Percentiles rank a stretch among this genome's conserved stretches.
phyloP scores from a whole-genome alignment of 2,797 vertebrate species.

The Urophycis tenuis region DNA sequence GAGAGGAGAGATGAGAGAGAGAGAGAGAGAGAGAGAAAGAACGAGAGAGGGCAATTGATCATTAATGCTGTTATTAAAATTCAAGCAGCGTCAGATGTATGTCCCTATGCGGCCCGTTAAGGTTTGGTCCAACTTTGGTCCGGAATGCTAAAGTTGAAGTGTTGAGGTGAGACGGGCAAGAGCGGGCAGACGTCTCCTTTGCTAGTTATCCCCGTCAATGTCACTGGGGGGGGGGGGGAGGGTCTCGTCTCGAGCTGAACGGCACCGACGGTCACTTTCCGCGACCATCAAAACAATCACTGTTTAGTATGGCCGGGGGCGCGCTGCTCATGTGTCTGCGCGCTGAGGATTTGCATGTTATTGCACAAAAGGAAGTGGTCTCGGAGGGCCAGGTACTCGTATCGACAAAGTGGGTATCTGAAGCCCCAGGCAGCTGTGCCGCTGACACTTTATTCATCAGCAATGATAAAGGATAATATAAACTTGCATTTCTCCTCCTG shows the following conservation, averaged over 20 bases:
- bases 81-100: constrained; percentile 35
- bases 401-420: background rate
- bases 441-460: too few species aligned
- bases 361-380: background rate
- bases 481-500: too few species aligned
- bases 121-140: constrained; percentile 37
- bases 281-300: background rate
- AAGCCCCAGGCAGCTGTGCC: too few species aligned
- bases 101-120: constrained; percentile 30
- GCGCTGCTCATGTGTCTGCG: too few species aligned
- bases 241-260: background rate
- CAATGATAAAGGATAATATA: too few species aligned
- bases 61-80: constrained; percentile 34
- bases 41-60: background rate
- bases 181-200: background rate
- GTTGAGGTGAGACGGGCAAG: background rate
- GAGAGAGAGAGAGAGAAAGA: too few species aligned
- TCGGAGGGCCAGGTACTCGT: background rate
- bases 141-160: constrained; percentile 46
- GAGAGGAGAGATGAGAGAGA: too few species aligned
- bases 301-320: background rate
- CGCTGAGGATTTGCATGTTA: too few species aligned
- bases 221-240: background rate
- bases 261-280: background rate
- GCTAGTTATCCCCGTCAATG: background rate